Evolutionary conservation across 2,888 invertebrate species (phyloP).

Genomic region (Nebria brevicollis): DNA sequence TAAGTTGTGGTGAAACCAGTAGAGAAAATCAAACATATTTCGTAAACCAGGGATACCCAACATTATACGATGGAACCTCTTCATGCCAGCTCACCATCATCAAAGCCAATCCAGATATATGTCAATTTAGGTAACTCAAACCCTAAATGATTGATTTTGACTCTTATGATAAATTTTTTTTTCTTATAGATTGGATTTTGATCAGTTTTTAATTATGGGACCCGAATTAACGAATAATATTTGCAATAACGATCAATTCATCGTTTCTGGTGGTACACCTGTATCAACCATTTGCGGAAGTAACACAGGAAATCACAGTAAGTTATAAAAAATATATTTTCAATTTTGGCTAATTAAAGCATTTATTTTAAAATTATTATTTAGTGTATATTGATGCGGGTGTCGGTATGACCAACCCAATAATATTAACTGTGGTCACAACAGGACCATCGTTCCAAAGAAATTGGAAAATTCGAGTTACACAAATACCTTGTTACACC

Average conservation of each 20-base stretch:
- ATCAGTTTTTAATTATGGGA: constrained; percentile 78
- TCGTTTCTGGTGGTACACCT: constrained; percentile 84
- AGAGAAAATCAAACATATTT: constrained; percentile 88
- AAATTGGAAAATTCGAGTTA: constrained; percentile 82
- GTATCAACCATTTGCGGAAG: constrained; percentile 84
- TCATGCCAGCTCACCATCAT: constrained; percentile 86
- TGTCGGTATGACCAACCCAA: constrained; percentile 77
- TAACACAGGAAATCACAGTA: constrained; percentile 86
- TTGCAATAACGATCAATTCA: constrained; percentile 86
- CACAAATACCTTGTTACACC: constrained; percentile 82
- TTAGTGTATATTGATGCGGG: constrained; percentile 89
- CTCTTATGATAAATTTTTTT: constrained; percentile 33
- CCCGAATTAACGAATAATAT: constrained; percentile 81
- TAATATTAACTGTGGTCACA: constrained; percentile 83
- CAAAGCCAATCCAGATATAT: constrained; percentile 81
- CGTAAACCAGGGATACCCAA: constrained; percentile 84
- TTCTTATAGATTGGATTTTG: constrained; percentile 76
- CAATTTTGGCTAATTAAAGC: background rate
- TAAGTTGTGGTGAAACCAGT: constrained; percentile 81
- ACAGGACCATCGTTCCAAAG: constrained; percentile 79
- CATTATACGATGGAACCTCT: constrained; percentile 78
- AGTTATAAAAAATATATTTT: constrained; percentile 53
- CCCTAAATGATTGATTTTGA: constrained; percentile 9
- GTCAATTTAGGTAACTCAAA: constrained; percentile 77
- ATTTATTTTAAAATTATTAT: constrained; percentile 48